Evolutionary conservation across 2,113 vertebrate species (phyloP).

Genomic region (Hydrochoerus hydrochaeris): DNA sequence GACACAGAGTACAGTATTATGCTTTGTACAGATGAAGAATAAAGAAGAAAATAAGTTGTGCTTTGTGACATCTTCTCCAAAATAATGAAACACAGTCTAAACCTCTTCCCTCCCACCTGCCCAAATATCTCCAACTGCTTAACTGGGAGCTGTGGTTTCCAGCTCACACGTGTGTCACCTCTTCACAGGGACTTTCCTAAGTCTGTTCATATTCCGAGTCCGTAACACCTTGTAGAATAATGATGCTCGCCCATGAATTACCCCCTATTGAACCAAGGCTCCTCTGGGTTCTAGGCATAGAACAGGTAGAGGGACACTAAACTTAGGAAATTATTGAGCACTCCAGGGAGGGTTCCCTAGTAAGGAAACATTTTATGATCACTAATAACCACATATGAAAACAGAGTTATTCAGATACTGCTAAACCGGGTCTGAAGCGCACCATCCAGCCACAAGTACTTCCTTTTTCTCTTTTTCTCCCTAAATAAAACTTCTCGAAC

Average conservation of each 20-base stretch:
- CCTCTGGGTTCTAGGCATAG: background rate
- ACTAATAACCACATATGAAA: background rate
- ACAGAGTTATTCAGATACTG: background rate
- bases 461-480: background rate
- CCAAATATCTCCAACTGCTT: background rate
- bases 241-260: background rate
- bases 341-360: background rate
- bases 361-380: background rate
- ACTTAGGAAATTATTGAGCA: background rate
- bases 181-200: too few species aligned
- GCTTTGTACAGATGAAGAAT: background rate
- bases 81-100: background rate
- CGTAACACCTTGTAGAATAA: constrained; percentile 24
- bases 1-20: background rate
- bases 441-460: background rate
- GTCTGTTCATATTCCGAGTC: background rate
- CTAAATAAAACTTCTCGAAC: background rate
- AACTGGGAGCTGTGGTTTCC: background rate
- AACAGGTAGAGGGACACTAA: background rate
- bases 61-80: background rate
- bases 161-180: background rate
- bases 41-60: background rate
- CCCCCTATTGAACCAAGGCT: background rate
- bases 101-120: background rate
- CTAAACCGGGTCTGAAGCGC: background rate